phyloP scores from a whole-genome alignment of 64 coral and sea anemone genomes.

The Stichodactyla mertensii region DNA sequence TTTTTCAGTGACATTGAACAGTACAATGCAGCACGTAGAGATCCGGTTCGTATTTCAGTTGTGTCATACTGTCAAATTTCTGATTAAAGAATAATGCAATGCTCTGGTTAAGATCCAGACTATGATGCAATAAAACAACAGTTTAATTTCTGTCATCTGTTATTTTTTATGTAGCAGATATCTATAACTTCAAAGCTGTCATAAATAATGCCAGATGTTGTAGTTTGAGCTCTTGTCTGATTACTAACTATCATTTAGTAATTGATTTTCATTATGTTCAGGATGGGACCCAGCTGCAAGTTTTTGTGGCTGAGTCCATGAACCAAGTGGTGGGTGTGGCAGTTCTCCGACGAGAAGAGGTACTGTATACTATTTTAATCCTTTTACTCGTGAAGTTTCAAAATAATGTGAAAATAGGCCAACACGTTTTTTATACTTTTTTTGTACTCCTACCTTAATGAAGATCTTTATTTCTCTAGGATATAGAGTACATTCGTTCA shows the following conservation, averaged over 20 bases:
- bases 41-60: constrained; percentile 42
- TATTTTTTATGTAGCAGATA: no score
- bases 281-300: constrained; percentile 90
- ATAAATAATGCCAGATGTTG: no score
- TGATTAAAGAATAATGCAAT: no score
- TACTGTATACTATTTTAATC: background rate
- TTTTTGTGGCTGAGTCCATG: constrained; percentile 80
- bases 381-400: no score
- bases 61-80: no score
- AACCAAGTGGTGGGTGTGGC: constrained; percentile 79
- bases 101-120: no score
- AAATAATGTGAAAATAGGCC: no score
- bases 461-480: constrained; percentile 37
- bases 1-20: constrained; percentile 70
- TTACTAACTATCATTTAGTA: no score
- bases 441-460: background rate
- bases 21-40: constrained; percentile 66
- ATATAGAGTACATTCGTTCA: constrained; percentile 92
- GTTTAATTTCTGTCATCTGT: no score
- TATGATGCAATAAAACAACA: no score
- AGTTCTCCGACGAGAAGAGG: constrained; percentile 86
- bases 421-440: background rate
- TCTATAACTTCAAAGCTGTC: no score
- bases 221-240: no score
- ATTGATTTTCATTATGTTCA: background rate